Base-by-base conservation (phyloP, 2,888 invertebrate species). In the Lasioglossum malachurum region DNA sequence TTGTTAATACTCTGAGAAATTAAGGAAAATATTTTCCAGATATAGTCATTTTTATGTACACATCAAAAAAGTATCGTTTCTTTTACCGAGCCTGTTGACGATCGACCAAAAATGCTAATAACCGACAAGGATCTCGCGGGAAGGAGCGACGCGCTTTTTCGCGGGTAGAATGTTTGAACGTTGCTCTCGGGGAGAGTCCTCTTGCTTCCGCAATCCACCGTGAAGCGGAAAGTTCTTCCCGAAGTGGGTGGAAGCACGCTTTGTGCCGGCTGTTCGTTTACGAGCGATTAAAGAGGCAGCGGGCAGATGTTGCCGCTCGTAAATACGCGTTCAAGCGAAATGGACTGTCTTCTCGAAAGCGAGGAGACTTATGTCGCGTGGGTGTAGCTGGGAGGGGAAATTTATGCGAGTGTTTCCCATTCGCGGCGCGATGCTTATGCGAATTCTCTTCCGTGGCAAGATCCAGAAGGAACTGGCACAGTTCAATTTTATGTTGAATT, bases 301-400 rank as follows among this genome's bases (percentile, higher is more conserved):
- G 2, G 7, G 38, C 80, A 53, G 67, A 67, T 69, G 80, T 49
- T 27, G 0, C 44, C 10, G 5, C 23, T 27, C 57, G 10, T 75
- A 71, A 83, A 74, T 81, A 69, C 44, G 53, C n/a, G 71, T 60
- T 46, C 31, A 31, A 57, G 35, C 44, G 38, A 53, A 41, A 31
- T 10, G 49, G 12, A 60, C 60, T 27, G 27, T 27, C 60, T 27
- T 27, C n/a, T 27, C 60, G 60, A 12, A 27, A 60, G 27, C 60
- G 53, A 19, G 44, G 0, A 3, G 69, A 2, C 60, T 60, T 16
- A 27, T 27, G 60, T 60, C 60, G 16, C 19, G 38, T 46, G 75
- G 75, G 71, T 67, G 75, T 7, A 10, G 10, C 53, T n/a, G 23
- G 53, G 23, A 72, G 27, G 38, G 4, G 10, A 57, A 72, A 60